phyloP scores from a whole-genome alignment of 2,113 vertebrate genomes.

The Neopipo cinnamomea region DNA sequence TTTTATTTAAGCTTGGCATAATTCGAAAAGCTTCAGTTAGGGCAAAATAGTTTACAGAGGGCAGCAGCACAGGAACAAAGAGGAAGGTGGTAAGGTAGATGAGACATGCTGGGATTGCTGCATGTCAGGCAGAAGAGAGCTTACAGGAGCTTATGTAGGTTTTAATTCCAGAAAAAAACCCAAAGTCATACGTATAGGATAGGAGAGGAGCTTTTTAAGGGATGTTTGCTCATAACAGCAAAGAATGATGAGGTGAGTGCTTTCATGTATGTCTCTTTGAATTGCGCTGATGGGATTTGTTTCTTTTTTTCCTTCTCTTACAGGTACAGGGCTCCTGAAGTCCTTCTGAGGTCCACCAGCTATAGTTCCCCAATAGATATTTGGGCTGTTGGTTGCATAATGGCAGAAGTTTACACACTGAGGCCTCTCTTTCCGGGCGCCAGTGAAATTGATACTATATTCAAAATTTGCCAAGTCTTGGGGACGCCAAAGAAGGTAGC shows the following conservation, averaged over 20 bases:
- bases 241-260: background rate
- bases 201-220: background rate
- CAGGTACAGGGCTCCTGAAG: conserved; percentile 85
- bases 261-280: background rate
- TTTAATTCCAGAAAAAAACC: background rate
- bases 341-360: conserved; percentile 80
- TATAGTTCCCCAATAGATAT: conserved; percentile 84
- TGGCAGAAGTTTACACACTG: conserved; percentile 83
- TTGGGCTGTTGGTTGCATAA: conserved; percentile 86
- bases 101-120: background rate
- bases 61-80: background rate
- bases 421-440: conserved; percentile 82
- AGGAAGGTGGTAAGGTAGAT: background rate
- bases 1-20: background rate
- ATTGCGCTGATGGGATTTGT: background rate
- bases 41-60: background rate
- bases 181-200: rapidly evolving
- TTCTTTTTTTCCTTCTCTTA: background rate
- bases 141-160: background rate
- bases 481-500: conserved; percentile 83
- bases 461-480: conserved; percentile 85
- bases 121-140: background rate
- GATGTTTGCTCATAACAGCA: background rate
- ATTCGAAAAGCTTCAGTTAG: background rate
- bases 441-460: conserved; percentile 85